Conservation (phyloP, 2,113 vertebrate species). For the Hydropotes inermis region DNA sequence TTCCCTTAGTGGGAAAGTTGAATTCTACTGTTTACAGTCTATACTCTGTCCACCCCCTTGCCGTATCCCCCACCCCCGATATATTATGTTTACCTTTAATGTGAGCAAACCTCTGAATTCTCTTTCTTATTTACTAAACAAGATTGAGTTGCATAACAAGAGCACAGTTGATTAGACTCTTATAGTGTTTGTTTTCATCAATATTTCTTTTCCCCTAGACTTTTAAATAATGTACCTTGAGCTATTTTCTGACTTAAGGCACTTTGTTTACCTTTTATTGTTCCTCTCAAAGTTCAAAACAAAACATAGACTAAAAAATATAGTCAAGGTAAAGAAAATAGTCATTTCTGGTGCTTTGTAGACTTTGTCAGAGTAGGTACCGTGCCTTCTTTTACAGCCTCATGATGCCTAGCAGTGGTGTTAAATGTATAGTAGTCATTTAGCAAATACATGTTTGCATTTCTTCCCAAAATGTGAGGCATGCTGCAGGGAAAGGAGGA, state of each 20-base stretch:
- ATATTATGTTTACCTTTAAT: not conserved
- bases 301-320: not conserved
- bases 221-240: conserved; percentile 37
- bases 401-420: not conserved
- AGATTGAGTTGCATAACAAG: not conserved
- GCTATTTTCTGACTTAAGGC: conserved; percentile 9
- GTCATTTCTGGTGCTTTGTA: not conserved
- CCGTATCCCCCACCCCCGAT: not conserved
- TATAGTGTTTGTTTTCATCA: not conserved
- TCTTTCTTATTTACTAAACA: conserved; percentile 21
- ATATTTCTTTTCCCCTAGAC: not conserved
- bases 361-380: not conserved
- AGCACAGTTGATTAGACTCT: not conserved
- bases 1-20: not conserved
- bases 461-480: not conserved
- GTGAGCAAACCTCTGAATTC: not conserved
- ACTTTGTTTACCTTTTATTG: conserved; percentile 23
- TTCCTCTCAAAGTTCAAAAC: conserved; percentile 14
- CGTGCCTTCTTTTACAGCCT: not conserved
- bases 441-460: not conserved
- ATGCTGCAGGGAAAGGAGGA: not conserved
- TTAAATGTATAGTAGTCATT: not conserved
- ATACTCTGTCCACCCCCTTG: not conserved
- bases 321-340: not conserved
- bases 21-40: not conserved